Percentiles rank a stretch among this genome's conserved stretches.
phyloP scores from a whole-genome alignment of 1,140 invertebrate genomes.

The Neodiprion pinetum region DNA sequence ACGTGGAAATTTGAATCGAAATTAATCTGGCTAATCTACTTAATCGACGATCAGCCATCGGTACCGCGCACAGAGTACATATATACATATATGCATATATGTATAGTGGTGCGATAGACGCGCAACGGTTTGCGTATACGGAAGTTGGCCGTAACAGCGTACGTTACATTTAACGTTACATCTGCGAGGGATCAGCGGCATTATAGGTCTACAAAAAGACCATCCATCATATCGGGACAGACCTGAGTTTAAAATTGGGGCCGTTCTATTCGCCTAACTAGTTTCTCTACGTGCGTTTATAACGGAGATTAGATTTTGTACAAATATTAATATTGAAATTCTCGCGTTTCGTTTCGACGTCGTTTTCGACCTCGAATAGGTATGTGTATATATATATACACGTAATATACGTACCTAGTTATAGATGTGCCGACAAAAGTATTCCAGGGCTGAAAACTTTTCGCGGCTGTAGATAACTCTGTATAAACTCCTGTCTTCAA shows the following conservation, averaged over 20 bases:
- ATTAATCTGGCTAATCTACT: slow-evolving; percentile 7
- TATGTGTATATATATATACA: too few species aligned
- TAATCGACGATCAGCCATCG: slow-evolving; percentile 3
- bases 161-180: slow-evolving; percentile 5
- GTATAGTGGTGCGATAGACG: not conserved
- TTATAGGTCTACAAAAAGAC: slow-evolving; percentile 5
- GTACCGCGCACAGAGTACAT: not conserved
- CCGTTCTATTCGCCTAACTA: slow-evolving; percentile 3
- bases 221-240: slow-evolving; percentile 4
- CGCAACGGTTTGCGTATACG: not conserved
- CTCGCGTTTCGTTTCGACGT: too few species aligned
- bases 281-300: slow-evolving; percentile 5
- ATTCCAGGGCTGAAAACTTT: too few species aligned
- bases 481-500: too few species aligned
- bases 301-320: slow-evolving; percentile 5
- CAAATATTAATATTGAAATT: not conserved
- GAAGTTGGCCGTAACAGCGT: not conserved
- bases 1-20: slow-evolving; percentile 5
- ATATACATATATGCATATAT: not conserved
- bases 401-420: too few species aligned
- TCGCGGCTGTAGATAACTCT: too few species aligned
- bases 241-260: slow-evolving; percentile 7
- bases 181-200: slow-evolving; percentile 2
- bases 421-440: too few species aligned
- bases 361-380: too few species aligned